Evolutionary conservation across 2,113 vertebrate species (phyloP), one percentile per base, ranked within the genome.

Genomic region (Anguilla rostrata): DNA sequence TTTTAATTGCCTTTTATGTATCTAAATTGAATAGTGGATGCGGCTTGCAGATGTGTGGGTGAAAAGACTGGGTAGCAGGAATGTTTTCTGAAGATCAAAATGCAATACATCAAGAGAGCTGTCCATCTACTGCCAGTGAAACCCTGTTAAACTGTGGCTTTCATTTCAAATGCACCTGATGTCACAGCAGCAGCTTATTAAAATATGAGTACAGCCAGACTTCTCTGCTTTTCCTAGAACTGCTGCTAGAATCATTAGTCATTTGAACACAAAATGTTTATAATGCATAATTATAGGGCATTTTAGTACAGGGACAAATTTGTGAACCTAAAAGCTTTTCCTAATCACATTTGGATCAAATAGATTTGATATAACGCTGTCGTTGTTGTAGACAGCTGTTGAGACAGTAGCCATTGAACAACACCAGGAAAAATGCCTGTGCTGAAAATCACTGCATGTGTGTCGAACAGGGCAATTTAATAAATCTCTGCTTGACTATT

Each of bases 311-410:
- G 40, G 16, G 81, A 53, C 39, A 34, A 3, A 26, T 79, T 80
- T 85, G 39, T 85, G 34, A 7, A 46, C 75, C 75, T 39, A 29
- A 43, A 40, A 85, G 39, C 56, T 57, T 85, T 57, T 81, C 49
- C 26, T 60, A 80, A 81, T 85, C 46, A 60, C 18, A 39, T 41
- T 66, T 81, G 34, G 78, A 81, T 29, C 26, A 40, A 79, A 81
- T 14, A 15, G 16, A 39, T 39, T 57, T 86, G 22, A 81, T 80
- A 34, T 40, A 81, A 63, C 49, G 26, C 49, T 60, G 53, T 86
- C 29, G 43, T 39, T 80, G 39, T 60, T 46, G 6, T 26, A 3
- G 39, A 34, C 5, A 22, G 39, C 6, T 53, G 49, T 53, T 11
- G 49, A 53, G 41, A 81, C 5, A 5, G 79, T 6, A 43, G 16